Base-by-base conservation (phyloP, 2,888 invertebrate species). In the Callosobruchus maculatus region DNA sequence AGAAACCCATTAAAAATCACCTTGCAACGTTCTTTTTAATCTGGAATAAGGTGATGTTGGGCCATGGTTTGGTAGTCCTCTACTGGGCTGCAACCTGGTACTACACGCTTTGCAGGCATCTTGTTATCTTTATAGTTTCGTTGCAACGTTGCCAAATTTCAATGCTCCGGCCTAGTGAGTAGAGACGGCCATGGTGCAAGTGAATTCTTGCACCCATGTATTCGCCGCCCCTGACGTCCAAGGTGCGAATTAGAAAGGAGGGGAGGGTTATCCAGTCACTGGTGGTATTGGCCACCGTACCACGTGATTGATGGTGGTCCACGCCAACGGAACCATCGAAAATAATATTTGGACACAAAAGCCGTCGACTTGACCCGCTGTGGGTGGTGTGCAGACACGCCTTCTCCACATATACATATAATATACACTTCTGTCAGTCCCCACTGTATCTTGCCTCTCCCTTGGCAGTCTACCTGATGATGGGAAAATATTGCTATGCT, bases 261-360 rank as follows among this genome's bases (percentile, higher is more conserved):
- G 49, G 49, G 49, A 49, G 49, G 13, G 49, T 1, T 49, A 18
- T 26, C 26, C 26, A 26, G 26, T 26, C 26, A 26, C 7, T 7
- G 2, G 26, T 49, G 49, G 13, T 49, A 49, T 13, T 49, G 18
- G 13, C 49, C 49, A 49, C 49, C 49, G 13, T 49, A 7, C 49
- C 49, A 18, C 49, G 49, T 49, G 49, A 49, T 49, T 49, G 49
- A 49, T 49, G 49, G 49, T 49, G 49, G 49, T 49, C 49, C 31
- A 70, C 70, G 67, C 70, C 70, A 70, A 67, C 71, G 73, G 26
- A 20, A 21, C 5, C 67, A 70, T 70, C n/a, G 26, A 22, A 67
- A 73, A 67, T 73, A 73, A 73, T 73, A 73, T 73, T 73, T 73
- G 70, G 31, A 73, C 73, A 70, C 67, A 70, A 67, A 70, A 49